These are phyloP conservation scores for Sapajus apella DNA, from an alignment of 2,113 vertebrate genomes.

Conservation along the genomic window DNA sequence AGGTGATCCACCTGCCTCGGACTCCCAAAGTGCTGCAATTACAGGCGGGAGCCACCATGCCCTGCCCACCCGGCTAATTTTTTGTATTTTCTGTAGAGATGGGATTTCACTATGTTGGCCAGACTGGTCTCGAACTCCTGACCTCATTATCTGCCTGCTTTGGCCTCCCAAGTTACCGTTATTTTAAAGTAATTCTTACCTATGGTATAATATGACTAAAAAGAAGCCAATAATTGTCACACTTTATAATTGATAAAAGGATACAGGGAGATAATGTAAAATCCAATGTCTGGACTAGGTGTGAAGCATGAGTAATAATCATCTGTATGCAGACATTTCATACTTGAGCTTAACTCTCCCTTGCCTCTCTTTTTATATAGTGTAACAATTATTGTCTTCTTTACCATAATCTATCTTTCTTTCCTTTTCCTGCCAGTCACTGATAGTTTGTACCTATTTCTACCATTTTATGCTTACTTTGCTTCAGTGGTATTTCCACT, in stretches of 20 bases:
- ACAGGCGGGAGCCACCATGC: too few species aligned
- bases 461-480: neutral
- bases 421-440: neutral
- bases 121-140: too few species aligned
- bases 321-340: neutral
- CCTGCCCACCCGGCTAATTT: too few species aligned
- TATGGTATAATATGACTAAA: neutral
- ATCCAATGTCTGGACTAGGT: neutral
- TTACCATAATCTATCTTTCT: neutral
- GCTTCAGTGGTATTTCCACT: neutral
- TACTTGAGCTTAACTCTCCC: neutral
- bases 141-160: too few species aligned
- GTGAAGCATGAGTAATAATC: constrained; percentile 9
- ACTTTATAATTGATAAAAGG: constrained; percentile 8
- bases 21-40: too few species aligned
- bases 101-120: too few species aligned
- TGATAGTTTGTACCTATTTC: neutral
- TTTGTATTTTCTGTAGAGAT: too few species aligned
- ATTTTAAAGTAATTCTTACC: constrained; percentile 14
- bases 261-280: neutral
- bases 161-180: neutral
- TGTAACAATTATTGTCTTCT: too few species aligned
- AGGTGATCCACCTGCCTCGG: too few species aligned
- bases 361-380: neutral
- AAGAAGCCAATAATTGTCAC: constrained; percentile 9